Evolutionary conservation across 2,888 invertebrate genomes (phyloP).

Genomic region (Eurytoma adleriae): DNA sequence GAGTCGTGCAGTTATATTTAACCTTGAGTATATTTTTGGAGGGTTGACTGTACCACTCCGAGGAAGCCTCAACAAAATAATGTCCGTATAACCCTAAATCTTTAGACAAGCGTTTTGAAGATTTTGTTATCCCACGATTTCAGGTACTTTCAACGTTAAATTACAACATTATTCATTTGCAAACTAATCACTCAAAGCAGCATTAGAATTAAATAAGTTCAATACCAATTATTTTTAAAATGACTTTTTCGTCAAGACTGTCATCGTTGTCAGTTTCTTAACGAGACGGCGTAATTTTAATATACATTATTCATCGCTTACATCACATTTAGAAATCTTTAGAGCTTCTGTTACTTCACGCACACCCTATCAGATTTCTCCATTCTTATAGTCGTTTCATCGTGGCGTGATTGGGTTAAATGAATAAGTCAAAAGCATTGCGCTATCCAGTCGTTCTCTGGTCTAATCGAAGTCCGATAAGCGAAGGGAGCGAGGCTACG

Average conservation of each 20-base stretch:
- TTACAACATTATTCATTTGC: too few relatives aligned
- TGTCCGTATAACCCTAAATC: background rate
- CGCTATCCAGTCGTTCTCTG: constrained; percentile 3
- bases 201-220: too few relatives aligned
- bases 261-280: too few relatives aligned
- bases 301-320: too few relatives aligned
- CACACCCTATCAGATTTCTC: background rate
- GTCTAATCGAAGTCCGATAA: constrained; percentile 25
- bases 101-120: too few relatives aligned
- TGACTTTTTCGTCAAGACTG: too few relatives aligned
- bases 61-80: constrained; percentile 17
- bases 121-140: too few relatives aligned
- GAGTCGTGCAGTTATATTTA: constrained; percentile 32
- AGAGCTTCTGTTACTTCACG: background rate
- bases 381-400: background rate
- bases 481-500: background rate
- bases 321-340: too few relatives aligned
- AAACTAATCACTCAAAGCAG: too few relatives aligned
- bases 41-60: background rate
- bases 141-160: too few relatives aligned
- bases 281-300: too few relatives aligned
- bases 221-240: too few relatives aligned
- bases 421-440: constrained; percentile 34
- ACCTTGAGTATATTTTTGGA: constrained; percentile 35
- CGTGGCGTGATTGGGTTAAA: constrained; percentile 10